Base-by-base conservation (phyloP, 2,113 vertebrate species). In the Alosa alosa region DNA sequence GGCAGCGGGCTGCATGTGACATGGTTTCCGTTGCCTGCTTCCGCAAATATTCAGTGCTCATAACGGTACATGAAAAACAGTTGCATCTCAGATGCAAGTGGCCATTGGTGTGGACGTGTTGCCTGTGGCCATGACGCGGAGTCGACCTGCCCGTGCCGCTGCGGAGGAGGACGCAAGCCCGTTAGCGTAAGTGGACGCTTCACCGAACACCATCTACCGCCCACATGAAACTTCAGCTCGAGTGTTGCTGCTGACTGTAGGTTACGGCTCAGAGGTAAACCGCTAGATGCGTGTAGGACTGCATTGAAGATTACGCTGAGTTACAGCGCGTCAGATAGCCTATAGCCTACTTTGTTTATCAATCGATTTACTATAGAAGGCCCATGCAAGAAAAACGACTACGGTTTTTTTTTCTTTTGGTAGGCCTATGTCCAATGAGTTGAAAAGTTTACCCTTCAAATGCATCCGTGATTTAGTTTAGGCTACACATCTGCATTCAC, bases 1-100 rank as follows among this genome's bases (percentile, higher is more conserved):
- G 91, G 89, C 90, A 89, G 93, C 39, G 31, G 82, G 46, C 84
- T 93, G 92, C 95, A 95, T 95, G 95, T 95, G 95, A 96, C 95
- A 92, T 25, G 88, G 93, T 90, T 96, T 96, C 94, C 94, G 94
- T 90, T 91, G 87, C 87, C 41, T 68, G 92, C 94, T 96, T 96
- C 95, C 94, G 95, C 90, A 93, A 94, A 91, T 91, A 93, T 90
- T 91, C 82, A 83, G 64, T 13, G 86, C 89, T 84, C n/a, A 84
- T 45, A 57, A 47, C 41, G 82, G 89, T 81, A 86, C 81, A 88
- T 88, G 81, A 84, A n/a, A 88, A 81, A 81, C 82, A 81, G 86
- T 81, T 55, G 85, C 52, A 20, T 84, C 20, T 82, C 81, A 85
- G n/a, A 22, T 44, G 20, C 78, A 39, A 36, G 31, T 78, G 31